These are phyloP conservation scores for Columba janthina DNA, from an alignment of 2,113 vertebrate species.

Conservation along the genomic window DNA sequence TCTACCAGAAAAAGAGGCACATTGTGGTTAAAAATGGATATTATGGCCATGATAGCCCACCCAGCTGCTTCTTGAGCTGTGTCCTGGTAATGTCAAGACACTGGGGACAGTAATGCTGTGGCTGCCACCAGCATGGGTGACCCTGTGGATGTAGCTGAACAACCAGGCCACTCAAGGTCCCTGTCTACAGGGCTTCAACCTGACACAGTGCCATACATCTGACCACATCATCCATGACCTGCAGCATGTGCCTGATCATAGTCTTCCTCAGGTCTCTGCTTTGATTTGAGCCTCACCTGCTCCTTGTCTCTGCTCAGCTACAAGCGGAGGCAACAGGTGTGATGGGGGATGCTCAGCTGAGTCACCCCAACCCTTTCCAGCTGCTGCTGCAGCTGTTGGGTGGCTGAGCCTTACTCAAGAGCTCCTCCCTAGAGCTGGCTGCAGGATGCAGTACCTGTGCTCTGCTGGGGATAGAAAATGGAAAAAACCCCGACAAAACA, in stretches of 20 bases:
- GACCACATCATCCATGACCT: neutral
- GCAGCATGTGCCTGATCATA: fast-evolving
- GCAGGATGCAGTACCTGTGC: neutral
- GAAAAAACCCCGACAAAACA: neutral
- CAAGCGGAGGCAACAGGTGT: neutral
- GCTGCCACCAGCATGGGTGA: neutral
- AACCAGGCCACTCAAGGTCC: neutral
- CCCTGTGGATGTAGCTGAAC: neutral
- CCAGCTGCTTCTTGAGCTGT: neutral
- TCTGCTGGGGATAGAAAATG: neutral
- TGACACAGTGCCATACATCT: neutral
- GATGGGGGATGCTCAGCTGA: neutral
- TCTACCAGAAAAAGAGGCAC: neutral
- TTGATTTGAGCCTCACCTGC: neutral
- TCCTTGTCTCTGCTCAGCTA: neutral
- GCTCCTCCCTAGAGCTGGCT: neutral
- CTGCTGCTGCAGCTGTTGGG: neutral
- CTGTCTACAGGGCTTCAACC: neutral
- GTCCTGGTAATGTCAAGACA: neutral
- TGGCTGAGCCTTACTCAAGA: too few relatives aligned
- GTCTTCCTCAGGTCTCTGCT: neutral
- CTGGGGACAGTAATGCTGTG: neutral
- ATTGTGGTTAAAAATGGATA: neutral
- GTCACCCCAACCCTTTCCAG: neutral
- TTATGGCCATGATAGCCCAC: fast-evolving